Percentiles rank a stretch among this genome's conserved stretches.
phyloP scores from a whole-genome alignment of 2,797 vertebrate species.

The Pangasius larnaudii region DNA sequence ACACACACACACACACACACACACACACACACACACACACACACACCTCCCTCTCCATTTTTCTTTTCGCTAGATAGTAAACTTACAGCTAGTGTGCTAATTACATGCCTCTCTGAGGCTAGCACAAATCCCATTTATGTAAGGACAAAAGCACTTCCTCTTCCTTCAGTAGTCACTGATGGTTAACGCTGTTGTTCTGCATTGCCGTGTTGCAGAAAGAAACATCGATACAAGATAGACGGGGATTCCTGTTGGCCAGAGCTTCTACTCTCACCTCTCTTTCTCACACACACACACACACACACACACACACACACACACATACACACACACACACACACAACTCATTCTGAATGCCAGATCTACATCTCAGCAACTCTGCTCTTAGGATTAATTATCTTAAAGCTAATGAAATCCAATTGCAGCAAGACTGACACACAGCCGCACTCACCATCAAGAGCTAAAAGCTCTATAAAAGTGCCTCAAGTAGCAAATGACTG shows the following conservation, averaged over 20 bases:
- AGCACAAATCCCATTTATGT: no score
- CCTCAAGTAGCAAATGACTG: conserved; percentile 11
- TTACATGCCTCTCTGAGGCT: not conserved
- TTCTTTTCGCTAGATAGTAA: not conserved
- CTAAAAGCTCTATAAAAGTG: conserved; percentile 5
- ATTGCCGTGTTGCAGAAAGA: conserved; percentile 11
- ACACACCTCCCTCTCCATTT: conserved; percentile 10
- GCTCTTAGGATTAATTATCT: conserved; percentile 32
- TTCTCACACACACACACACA: not conserved
- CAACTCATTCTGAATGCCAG: not conserved
- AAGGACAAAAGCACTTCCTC: not conserved
- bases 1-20: not conserved
- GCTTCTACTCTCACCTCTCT: not conserved
- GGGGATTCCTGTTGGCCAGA: conserved; percentile 19
- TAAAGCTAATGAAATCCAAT: conserved; percentile 32
- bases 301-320: not conserved
- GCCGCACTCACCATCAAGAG: not conserved
- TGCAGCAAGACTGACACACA: not conserved
- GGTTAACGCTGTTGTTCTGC: conserved; percentile 1
- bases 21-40: not conserved
- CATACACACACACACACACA: not conserved
- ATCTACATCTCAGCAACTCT: conserved; percentile 21
- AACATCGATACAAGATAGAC: not conserved
- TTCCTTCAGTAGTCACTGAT: not conserved
- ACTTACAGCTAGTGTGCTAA: not conserved